Percentiles rank a stretch among this genome's conserved stretches.
These are phyloP conservation scores for Acronicta aceris DNA, from an alignment of 2,888 invertebrate species.

Conservation along the genomic window DNA sequence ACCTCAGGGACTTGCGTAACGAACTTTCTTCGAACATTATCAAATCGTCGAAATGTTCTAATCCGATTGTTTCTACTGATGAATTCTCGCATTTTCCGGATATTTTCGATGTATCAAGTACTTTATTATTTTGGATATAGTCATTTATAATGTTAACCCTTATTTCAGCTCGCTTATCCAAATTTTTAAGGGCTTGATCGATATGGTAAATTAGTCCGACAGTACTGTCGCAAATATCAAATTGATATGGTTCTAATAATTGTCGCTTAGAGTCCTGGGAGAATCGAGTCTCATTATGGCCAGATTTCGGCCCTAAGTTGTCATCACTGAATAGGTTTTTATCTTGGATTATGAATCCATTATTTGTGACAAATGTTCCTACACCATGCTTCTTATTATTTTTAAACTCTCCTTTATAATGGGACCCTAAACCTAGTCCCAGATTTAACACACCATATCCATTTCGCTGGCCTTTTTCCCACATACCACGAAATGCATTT, in stretches of 20 bases:
- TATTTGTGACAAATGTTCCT: conserved; percentile 88
- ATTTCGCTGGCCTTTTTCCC: conserved; percentile 87
- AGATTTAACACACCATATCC: conserved; percentile 86
- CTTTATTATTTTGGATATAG: conserved; percentile 73
- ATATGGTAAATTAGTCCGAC: conserved; percentile 84
- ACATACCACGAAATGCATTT: conserved; percentile 86
- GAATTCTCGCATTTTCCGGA: conserved; percentile 44
- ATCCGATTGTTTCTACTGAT: conserved; percentile 21
- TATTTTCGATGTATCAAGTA: conserved; percentile 31
- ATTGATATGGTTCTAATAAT: conserved; percentile 63
- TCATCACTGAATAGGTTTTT: conserved; percentile 87
- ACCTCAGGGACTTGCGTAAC: conserved; percentile 80
- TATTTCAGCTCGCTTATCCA: conserved; percentile 72
- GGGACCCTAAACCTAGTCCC: conserved; percentile 87
- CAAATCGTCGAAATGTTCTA: conserved; percentile 62
- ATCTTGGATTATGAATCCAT: conserved; percentile 84
- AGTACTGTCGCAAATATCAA: conserved; percentile 75
- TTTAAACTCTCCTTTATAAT: conserved; percentile 88
- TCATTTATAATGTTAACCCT: conserved; percentile 69
- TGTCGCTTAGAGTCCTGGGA: conserved; percentile 50
- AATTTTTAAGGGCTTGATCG: conserved; percentile 74
- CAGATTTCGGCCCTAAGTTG: conserved; percentile 72
- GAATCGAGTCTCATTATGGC: conserved; percentile 45
- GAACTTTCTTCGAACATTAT: conserved; percentile 81
- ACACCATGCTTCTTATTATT: conserved; percentile 89